phyloP scores from a whole-genome alignment of 2,888 invertebrate species.

The Lamellibrachia satsuma region DNA sequence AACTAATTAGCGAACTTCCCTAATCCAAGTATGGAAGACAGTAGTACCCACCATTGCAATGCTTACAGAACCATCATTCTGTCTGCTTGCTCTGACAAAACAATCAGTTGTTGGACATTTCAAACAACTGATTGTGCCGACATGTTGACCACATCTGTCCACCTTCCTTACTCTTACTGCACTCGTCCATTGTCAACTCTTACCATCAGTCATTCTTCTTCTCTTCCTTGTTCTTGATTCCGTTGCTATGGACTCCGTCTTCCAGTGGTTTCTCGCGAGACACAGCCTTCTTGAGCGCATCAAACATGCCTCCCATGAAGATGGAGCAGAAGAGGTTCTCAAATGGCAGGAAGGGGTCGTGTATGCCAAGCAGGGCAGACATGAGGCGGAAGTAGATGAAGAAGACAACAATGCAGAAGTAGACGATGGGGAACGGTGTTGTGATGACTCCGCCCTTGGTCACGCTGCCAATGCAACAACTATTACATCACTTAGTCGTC shows the following conservation, averaged over 20 bases:
- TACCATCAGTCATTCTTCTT: conserved; percentile 17
- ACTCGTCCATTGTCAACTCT: neutral
- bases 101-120: neutral
- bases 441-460: conserved; percentile 96
- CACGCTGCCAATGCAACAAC: conserved; percentile 73
- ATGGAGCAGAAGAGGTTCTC: conserved; percentile 95
- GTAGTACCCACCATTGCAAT: neutral
- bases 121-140: neutral
- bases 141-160: neutral
- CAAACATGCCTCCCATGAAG: conserved; percentile 95
- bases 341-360: conserved; percentile 98
- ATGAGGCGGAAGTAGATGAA: conserved; percentile 96
- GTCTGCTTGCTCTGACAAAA: neutral
- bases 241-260: neutral
- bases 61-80: neutral
- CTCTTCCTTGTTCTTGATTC: conserved; percentile 4
- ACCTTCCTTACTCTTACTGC: neutral
- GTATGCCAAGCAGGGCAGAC: conserved; percentile 93
- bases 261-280: conserved; percentile 52
- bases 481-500: neutral
- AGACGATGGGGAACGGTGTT: conserved; percentile 94
- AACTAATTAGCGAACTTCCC: neutral
- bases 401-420: conserved; percentile 94
- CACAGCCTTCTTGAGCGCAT: conserved; percentile 89
- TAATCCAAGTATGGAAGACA: neutral